Evolutionary conservation across 2,113 vertebrate species (phyloP).

Genomic region (Zapus hudsonius): DNA sequence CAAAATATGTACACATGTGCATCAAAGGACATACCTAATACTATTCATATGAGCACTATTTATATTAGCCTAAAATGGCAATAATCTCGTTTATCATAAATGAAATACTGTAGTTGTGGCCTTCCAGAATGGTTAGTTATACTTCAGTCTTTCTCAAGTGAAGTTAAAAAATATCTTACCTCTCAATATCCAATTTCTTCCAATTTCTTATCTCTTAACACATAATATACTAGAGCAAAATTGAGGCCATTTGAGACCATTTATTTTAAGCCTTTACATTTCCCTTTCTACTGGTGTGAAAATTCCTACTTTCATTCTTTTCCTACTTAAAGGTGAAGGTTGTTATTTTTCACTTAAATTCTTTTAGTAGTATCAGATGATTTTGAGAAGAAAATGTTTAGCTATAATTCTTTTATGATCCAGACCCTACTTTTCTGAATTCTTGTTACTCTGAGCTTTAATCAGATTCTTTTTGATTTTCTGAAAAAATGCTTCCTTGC

Average conservation of each 20-base stretch:
- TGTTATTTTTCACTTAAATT: slow-evolving; percentile 22
- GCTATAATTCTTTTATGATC: background rate
- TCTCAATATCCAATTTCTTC: background rate
- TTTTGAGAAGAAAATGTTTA: slow-evolving; percentile 39
- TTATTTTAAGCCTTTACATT: background rate
- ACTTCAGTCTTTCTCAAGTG: background rate
- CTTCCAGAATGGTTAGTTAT: background rate
- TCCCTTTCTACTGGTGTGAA: background rate
- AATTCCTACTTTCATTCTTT: background rate
- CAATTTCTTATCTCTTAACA: background rate
- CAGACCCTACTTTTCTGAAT: background rate
- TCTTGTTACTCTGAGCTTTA: background rate
- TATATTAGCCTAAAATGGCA: background rate
- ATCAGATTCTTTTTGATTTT: background rate
- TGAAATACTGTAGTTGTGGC: background rate
- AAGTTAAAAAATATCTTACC: background rate
- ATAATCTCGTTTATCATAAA: background rate
- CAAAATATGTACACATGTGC: background rate
- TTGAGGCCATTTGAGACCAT: background rate
- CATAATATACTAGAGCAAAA: background rate
- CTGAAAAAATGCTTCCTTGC: background rate
- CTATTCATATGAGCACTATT: background rate
- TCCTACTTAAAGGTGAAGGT: background rate
- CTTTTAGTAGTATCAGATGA: background rate
- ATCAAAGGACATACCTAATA: background rate